Percentiles rank a stretch among this genome's conserved stretches.
phyloP scores from a whole-genome alignment of 2,797 vertebrate genomes.

The Periparus ater region DNA sequence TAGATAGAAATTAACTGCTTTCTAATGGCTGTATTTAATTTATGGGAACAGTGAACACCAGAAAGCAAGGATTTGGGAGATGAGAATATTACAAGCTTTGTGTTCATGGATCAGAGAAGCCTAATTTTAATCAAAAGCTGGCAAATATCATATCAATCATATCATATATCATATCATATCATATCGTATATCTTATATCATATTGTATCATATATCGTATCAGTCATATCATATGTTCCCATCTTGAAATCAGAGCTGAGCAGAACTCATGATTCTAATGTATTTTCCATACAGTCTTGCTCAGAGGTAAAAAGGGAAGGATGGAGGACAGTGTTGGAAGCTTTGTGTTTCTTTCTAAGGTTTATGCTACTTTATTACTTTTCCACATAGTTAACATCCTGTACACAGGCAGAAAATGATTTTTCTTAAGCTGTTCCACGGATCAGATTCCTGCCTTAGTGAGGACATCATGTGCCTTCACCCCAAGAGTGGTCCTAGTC shows the following conservation, averaged over 20 bases:
- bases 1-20: conserved; percentile 13
- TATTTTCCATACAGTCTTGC: background rate
- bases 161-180: too few species aligned
- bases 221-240: background rate
- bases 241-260: background rate
- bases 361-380: conserved; percentile 7
- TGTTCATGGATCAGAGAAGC: conserved; percentile 1
- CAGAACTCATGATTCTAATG: background rate
- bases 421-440: background rate
- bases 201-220: too few species aligned
- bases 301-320: background rate
- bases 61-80: conserved; percentile 38
- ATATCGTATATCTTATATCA: too few species aligned
- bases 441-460: background rate
- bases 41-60: background rate
- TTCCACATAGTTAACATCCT: conserved; percentile 31
- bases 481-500: background rate
- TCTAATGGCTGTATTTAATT: background rate
- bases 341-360: background rate
- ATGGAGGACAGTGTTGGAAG: background rate
- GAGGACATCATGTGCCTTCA: background rate
- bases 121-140: conserved; percentile 18
- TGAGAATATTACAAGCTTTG: conserved; percentile 16
- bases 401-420: background rate
- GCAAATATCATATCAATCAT: background rate